phyloP scores from a whole-genome alignment of 1,140 invertebrate species.

The Drosophila bifasciata region DNA sequence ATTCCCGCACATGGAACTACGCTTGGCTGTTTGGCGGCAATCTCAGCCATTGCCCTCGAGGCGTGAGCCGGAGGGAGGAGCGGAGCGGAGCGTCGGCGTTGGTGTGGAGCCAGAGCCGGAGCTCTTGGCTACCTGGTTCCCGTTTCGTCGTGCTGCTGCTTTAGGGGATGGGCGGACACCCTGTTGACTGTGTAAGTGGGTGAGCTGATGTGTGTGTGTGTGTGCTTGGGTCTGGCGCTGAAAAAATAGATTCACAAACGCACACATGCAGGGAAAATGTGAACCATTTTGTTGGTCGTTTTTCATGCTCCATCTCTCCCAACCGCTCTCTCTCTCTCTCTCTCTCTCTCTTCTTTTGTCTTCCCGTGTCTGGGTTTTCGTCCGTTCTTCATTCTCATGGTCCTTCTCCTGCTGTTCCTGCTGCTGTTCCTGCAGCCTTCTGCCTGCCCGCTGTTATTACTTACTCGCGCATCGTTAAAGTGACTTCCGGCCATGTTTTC shows the following conservation, averaged over 20 bases:
- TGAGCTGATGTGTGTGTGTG: conserved; percentile 2
- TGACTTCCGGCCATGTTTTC: conserved; percentile 71
- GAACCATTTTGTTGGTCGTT: conserved; percentile 68
- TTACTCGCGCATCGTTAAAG: conserved; percentile 82
- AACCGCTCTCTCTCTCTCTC: background rate
- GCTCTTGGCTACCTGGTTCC: conserved; percentile 32
- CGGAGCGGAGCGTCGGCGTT: no score
- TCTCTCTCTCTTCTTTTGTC: conserved; percentile 9
- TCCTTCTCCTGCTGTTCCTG: no score
- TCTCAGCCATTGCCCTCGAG: conserved; percentile 47
- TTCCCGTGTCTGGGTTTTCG: conserved; percentile 37
- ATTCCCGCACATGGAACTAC: conserved; percentile 2
- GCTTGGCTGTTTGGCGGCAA: conserved; percentile 36
- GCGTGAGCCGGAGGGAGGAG: conserved; percentile 8
- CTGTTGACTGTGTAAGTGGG: conserved; percentile 41
- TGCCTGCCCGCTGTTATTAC: conserved; percentile 69
- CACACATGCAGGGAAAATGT: conserved; percentile 55
- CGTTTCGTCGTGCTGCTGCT: background rate
- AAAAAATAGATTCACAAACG: conserved; percentile 1
- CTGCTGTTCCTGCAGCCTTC: background rate
- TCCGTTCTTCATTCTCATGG: conserved; percentile 23
- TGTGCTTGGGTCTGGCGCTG: conserved; percentile 54
- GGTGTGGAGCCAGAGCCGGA: conserved; percentile 1
- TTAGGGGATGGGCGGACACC: conserved; percentile 19
- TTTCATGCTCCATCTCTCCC: conserved; percentile 30